Evolutionary conservation across 35 echinoderm and acorn worm genomes (phyloP).

Genomic region (Lytechinus pictus): DNA sequence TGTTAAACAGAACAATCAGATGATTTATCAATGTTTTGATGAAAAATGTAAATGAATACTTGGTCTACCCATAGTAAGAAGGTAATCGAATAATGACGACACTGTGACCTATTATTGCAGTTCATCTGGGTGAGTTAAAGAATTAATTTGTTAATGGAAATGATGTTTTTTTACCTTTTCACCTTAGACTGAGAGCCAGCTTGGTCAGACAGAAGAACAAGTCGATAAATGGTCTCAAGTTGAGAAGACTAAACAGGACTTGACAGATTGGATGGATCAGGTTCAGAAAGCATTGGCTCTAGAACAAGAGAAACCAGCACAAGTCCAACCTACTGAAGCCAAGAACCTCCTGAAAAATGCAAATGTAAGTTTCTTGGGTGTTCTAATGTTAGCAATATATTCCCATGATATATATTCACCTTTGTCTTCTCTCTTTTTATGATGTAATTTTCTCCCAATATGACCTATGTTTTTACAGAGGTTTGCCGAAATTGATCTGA

Average conservation of each 20-base stretch:
- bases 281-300: constrained; percentile 25
- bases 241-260: constrained; percentile 44
- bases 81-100: neutral
- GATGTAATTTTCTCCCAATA: too few species aligned
- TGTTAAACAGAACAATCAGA: too few species aligned
- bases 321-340: constrained; percentile 43
- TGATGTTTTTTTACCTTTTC: neutral
- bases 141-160: too few species aligned
- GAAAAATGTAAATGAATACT: neutral
- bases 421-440: too few species aligned
- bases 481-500: too few species aligned
- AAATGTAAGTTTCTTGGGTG: constrained; percentile 53
- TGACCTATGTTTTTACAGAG: too few species aligned
- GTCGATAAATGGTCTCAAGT: constrained; percentile 47
- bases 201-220: constrained; percentile 21
- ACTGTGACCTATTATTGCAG: neutral
- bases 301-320: constrained; percentile 61
- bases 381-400: neutral
- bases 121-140: too few species aligned
- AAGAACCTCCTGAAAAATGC: constrained; percentile 46
- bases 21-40: neutral
- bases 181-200: constrained; percentile 50
- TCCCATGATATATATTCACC: too few species aligned
- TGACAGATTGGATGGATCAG: constrained; percentile 63
- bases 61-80: neutral